Conservation (phyloP, 2,113 vertebrate genomes). For the Cyphomyrus plagiostoma region DNA sequence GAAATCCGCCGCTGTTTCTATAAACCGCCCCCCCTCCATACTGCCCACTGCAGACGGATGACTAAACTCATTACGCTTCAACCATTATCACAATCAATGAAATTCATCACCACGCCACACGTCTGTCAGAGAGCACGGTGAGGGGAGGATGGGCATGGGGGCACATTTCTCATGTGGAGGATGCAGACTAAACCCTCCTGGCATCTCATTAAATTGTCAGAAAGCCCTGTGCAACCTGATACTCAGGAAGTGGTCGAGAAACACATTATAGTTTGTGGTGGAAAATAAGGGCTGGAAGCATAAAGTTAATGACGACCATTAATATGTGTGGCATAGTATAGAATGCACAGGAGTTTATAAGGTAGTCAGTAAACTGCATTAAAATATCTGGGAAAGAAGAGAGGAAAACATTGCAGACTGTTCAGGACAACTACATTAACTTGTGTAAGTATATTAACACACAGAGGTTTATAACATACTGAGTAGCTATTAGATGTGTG, state of each 20-base stretch:
- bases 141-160: background rate
- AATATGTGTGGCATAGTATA: background rate
- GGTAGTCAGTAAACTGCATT: background rate
- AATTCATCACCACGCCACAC: conserved; percentile 5
- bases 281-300: background rate
- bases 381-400: background rate
- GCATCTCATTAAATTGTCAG: background rate
- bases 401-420: background rate
- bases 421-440: background rate
- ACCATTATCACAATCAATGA: background rate
- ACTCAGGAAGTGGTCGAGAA: background rate
- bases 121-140: background rate
- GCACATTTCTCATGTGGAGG: background rate
- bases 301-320: background rate
- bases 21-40: background rate
- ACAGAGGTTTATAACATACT: background rate
- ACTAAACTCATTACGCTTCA: background rate
- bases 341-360: background rate
- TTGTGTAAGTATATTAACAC: background rate
- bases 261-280: background rate
- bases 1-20: background rate
- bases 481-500: background rate
- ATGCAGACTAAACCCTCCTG: background rate
- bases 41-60: background rate
- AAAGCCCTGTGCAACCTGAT: background rate